Evolutionary conservation across 2,888 invertebrate genomes (phyloP).

Genomic region (Xylocampa areola): DNA sequence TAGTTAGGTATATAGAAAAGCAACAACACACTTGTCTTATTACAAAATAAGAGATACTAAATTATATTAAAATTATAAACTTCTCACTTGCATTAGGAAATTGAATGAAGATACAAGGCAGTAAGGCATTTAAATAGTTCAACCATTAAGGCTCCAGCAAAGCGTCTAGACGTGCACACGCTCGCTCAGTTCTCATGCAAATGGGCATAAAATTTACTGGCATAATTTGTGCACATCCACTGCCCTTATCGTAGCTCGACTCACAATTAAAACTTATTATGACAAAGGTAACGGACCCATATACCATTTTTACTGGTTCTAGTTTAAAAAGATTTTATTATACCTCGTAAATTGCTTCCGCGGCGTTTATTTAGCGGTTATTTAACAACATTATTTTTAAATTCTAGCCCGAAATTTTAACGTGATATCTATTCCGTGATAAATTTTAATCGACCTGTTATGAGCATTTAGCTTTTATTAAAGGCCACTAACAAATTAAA

Average conservation of each 20-base stretch:
- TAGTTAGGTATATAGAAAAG: not conserved
- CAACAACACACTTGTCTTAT: not conserved
- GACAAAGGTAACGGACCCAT: conserved; percentile 57
- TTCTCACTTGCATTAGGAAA: conserved; percentile 66
- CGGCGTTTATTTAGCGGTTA: conserved; percentile 16
- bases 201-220: conserved; percentile 72
- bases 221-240: conserved; percentile 70
- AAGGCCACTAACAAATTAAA: not conserved
- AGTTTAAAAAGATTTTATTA: conserved; percentile 50
- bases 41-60: not conserved
- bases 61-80: not conserved
- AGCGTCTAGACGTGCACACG: conserved; percentile 65
- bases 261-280: conserved; percentile 73
- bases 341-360: conserved; percentile 27
- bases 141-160: conserved; percentile 72
- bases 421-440: conserved; percentile 13
- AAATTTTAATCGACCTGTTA: conserved; percentile 25
- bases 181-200: conserved; percentile 77
- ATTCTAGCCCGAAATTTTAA: conserved; percentile 14
- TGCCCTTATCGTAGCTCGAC: conserved; percentile 60
- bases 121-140: conserved; percentile 82
- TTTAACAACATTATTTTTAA: conserved; percentile 16
- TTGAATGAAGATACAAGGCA: conserved; percentile 76
- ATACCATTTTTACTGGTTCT: conserved; percentile 52
- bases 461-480: conserved; percentile 17